Evolutionary conservation across 2,113 vertebrate genomes (phyloP).

Genomic region (Odocoileus hemionus): DNA sequence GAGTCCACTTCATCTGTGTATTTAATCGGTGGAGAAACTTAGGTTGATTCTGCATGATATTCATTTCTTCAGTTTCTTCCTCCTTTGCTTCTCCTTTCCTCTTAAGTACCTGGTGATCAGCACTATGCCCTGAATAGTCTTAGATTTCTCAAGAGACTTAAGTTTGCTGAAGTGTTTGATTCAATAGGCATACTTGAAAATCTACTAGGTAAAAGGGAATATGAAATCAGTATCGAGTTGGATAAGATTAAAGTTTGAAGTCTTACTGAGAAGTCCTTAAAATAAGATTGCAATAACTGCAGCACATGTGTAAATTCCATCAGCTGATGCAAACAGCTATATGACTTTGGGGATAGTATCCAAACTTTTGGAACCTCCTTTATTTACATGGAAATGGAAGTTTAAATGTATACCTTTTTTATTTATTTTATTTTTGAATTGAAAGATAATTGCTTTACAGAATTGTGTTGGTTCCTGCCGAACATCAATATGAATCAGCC

Average conservation of each 20-base stretch:
- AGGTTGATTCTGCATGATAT: background rate
- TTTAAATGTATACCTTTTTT: background rate
- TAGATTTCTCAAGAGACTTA: background rate
- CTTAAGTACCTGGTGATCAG: background rate
- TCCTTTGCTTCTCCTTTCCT: background rate
- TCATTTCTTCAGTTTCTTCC: background rate
- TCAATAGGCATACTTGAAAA: background rate
- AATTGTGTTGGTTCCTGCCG: background rate
- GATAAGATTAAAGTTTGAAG: background rate
- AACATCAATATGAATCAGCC: background rate
- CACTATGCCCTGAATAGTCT: background rate
- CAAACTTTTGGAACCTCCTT: background rate
- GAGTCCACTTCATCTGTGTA: background rate
- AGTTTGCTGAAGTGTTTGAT: background rate
- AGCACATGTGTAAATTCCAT: background rate
- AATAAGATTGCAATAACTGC: background rate
- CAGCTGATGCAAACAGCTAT: background rate
- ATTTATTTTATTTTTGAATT: background rate
- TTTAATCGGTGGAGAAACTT: background rate
- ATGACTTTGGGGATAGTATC: background rate
- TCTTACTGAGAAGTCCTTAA: background rate
- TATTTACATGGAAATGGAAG: background rate
- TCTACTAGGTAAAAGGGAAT: background rate
- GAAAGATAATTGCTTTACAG: background rate
- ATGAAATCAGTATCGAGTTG: background rate